phyloP scores from a whole-genome alignment of 2,888 invertebrate genomes.

The Smittia aterrima region DNA sequence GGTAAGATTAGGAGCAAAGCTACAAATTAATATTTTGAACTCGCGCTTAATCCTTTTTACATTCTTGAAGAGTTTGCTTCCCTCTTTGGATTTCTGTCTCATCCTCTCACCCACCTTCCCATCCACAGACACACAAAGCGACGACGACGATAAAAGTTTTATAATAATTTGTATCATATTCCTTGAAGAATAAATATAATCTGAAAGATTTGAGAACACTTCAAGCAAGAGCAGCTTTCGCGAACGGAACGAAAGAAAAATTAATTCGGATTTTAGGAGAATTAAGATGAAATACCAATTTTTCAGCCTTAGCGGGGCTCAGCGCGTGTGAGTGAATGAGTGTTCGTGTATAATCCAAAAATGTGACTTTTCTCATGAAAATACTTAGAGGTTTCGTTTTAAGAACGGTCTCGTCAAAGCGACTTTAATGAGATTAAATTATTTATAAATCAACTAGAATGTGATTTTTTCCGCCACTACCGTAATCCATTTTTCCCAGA shows the following conservation, averaged over 20 bases:
- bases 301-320: slow-evolving; percentile 31
- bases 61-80: slow-evolving; percentile 40
- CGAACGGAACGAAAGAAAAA: slow-evolving; percentile 13
- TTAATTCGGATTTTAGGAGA: slow-evolving; percentile 39
- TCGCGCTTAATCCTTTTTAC: slow-evolving; percentile 41
- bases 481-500: slow-evolving; percentile 32
- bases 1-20: slow-evolving; percentile 38
- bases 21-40: slow-evolving; percentile 42
- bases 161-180: slow-evolving; percentile 41
- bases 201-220: slow-evolving; percentile 36
- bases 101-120: not conserved
- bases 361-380: slow-evolving; percentile 37
- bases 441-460: slow-evolving; percentile 36
- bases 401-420: not conserved
- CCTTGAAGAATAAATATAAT: slow-evolving; percentile 32
- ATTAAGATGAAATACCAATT: slow-evolving; percentile 41
- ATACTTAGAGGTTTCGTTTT: not conserved
- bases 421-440: slow-evolving; percentile 39
- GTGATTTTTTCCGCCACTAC: slow-evolving; percentile 34
- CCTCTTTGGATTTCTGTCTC: not conserved
- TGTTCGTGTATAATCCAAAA: slow-evolving; percentile 31
- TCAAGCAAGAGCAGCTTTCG: not conserved
- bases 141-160: slow-evolving; percentile 12
- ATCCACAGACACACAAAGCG: not conserved
- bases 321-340: not conserved